A percentile compares a stretch with the other conserved stretches of the same genome.
phyloP scores from a whole-genome alignment of 2,888 invertebrate genomes.

The Platycheirus albimanus region DNA sequence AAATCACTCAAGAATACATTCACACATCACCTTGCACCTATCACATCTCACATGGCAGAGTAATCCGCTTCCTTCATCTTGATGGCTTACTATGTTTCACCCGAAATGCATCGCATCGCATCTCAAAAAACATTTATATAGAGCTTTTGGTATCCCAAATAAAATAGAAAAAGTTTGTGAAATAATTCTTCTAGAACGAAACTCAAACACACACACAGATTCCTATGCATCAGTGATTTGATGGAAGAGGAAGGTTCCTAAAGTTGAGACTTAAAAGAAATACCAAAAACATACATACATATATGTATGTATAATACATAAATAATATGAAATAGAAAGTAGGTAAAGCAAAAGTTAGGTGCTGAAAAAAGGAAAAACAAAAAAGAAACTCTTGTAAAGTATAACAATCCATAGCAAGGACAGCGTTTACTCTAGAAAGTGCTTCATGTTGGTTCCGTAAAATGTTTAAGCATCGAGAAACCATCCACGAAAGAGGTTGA shows the following conservation, averaged over 20 bases:
- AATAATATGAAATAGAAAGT: too few relatives aligned
- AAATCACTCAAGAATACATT: conserved; percentile 18
- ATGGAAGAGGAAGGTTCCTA: conserved; percentile 1
- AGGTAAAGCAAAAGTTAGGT: neutral
- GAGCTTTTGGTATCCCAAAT: neutral
- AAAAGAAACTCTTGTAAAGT: conserved; percentile 1
- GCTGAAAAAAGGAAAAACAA: neutral
- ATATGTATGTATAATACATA: too few relatives aligned
- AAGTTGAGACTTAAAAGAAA: too few relatives aligned
- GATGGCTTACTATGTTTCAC: conserved; percentile 9
- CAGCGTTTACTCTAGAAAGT: conserved; percentile 55
- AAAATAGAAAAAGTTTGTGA: neutral
- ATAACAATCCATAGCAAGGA: conserved; percentile 21
- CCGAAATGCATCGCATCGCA: conserved; percentile 9
- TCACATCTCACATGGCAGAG: conserved; percentile 27
- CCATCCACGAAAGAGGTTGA: conserved; percentile 40
- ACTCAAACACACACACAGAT: neutral
- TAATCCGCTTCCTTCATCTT: conserved; percentile 28
- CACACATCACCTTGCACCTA: conserved; percentile 21
- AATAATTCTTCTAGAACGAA: conserved; percentile 7
- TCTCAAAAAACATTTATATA: neutral
- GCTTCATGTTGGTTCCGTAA: conserved; percentile 51
- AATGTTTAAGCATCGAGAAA: conserved; percentile 47
- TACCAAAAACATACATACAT: too few relatives aligned
- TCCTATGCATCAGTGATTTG: conserved; percentile 43